These are phyloP conservation scores for Entelurus aequoreus DNA, from an alignment of 2,113 vertebrate genomes.

Conservation along the genomic window DNA sequence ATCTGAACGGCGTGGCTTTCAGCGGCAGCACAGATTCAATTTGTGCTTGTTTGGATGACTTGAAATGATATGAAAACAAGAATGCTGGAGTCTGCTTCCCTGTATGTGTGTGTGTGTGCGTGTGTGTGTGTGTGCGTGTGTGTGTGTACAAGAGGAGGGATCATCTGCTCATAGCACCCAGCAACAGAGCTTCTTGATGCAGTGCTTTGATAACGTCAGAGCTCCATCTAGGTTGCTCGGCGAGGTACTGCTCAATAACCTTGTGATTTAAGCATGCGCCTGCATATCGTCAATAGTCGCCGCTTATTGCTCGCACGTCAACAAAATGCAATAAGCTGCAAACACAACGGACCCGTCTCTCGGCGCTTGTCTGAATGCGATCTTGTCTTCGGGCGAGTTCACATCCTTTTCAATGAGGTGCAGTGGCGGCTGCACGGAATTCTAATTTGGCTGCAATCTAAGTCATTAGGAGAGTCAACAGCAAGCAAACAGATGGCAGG, in stretches of 20 bases:
- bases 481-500: constrained; percentile 70
- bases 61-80: constrained; percentile 34
- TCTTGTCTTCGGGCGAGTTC: constrained; percentile 43
- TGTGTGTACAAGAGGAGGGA: constrained; percentile 28
- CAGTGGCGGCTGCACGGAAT: constrained; percentile 58
- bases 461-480: constrained; percentile 68
- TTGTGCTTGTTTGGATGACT: constrained; percentile 31
- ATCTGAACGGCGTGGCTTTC: constrained; percentile 20
- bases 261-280: constrained; percentile 46
- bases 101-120: background rate
- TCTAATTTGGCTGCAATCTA: constrained; percentile 65
- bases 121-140: background rate
- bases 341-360: background rate
- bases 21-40: constrained; percentile 11
- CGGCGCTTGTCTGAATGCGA: constrained; percentile 17
- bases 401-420: constrained; percentile 53
- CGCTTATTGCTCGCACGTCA: constrained; percentile 24
- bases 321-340: constrained; percentile 24
- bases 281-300: constrained; percentile 45
- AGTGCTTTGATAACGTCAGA: constrained; percentile 75
- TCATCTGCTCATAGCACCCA: constrained; percentile 59
- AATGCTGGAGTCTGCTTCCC: constrained; percentile 29
- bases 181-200: constrained; percentile 65
- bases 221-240: constrained; percentile 77
- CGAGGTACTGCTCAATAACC: constrained; percentile 70